A percentile compares a stretch with the other conserved stretches of the same genome.
Conservation (phyloP, 1,140 invertebrate species). For the Bombus turneri region DNA sequence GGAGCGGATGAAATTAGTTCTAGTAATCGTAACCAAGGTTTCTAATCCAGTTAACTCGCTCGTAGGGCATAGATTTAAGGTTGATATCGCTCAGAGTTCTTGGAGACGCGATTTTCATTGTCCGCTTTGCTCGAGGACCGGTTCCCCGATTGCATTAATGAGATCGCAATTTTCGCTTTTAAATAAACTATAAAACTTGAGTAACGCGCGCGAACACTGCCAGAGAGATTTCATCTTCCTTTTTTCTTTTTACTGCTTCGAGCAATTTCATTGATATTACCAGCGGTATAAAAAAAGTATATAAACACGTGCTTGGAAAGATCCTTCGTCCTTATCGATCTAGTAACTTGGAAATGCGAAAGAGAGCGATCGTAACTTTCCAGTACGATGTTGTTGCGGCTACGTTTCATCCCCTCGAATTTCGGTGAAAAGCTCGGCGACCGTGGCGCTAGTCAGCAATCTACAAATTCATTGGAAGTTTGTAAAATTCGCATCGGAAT, state of each 20-base stretch:
- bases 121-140: not conserved
- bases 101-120: not conserved
- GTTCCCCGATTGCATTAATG: not conserved
- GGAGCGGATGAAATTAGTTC: conserved; percentile 38
- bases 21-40: conserved; percentile 41
- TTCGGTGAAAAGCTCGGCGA: conserved; percentile 37
- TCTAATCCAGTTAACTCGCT: conserved; percentile 38
- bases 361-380: conserved; percentile 42
- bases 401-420: conserved; percentile 25
- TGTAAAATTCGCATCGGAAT: conserved; percentile 63
- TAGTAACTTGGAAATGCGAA: conserved; percentile 16
- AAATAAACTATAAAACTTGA: not conserved
- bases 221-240: not conserved
- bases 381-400: conserved; percentile 30
- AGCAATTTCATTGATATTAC: conserved; percentile 1
- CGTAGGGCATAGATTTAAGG: conserved; percentile 33
- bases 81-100: not conserved
- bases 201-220: not conserved
- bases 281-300: not conserved
- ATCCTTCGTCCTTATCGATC: conserved; percentile 4
- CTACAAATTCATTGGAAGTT: conserved; percentile 40
- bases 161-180: conserved; percentile 1
- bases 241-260: not conserved
- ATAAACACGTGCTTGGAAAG: not conserved
- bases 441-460: conserved; percentile 25